phyloP scores from a whole-genome alignment of 2,113 vertebrate genomes.

The Semicossyphus pulcher region DNA sequence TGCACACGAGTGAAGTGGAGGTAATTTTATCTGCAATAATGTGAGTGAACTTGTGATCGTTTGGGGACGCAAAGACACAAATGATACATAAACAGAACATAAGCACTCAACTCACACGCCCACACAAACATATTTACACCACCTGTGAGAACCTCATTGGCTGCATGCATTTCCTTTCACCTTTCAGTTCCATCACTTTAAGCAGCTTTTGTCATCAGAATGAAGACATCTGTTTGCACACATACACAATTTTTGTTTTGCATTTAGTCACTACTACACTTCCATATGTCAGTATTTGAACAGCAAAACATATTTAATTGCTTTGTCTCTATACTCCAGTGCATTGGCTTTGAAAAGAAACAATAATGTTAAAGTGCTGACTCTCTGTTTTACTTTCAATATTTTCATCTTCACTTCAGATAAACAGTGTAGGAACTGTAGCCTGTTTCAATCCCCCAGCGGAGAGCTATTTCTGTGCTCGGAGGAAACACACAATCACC shows the following conservation, averaged over 20 bases:
- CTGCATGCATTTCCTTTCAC: background rate
- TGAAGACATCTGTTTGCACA: background rate
- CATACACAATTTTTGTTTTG: background rate
- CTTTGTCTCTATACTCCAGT: background rate
- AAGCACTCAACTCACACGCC: background rate
- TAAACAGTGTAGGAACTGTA: background rate
- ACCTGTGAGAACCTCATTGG: background rate
- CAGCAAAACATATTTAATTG: no score
- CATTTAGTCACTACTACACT: background rate
- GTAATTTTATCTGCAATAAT: conserved; percentile 29
- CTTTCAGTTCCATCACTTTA: background rate
- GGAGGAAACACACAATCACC: background rate
- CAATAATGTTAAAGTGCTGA: background rate
- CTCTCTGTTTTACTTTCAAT: background rate
- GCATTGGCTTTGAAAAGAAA: background rate
- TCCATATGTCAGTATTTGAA: no score
- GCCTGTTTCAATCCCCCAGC: background rate
- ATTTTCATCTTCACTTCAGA: background rate
- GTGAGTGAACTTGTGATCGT: conserved; percentile 10
- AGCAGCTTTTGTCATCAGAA: background rate
- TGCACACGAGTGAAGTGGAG: background rate
- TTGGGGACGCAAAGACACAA: conserved; percentile 16
- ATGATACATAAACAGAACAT: conserved; percentile 1
- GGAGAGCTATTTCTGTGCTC: no score
- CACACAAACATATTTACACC: background rate